Evolutionary conservation across 1,140 invertebrate genomes (phyloP), one percentile per base, ranked within the genome.

Genomic region (Calliopsis andreniformis): DNA sequence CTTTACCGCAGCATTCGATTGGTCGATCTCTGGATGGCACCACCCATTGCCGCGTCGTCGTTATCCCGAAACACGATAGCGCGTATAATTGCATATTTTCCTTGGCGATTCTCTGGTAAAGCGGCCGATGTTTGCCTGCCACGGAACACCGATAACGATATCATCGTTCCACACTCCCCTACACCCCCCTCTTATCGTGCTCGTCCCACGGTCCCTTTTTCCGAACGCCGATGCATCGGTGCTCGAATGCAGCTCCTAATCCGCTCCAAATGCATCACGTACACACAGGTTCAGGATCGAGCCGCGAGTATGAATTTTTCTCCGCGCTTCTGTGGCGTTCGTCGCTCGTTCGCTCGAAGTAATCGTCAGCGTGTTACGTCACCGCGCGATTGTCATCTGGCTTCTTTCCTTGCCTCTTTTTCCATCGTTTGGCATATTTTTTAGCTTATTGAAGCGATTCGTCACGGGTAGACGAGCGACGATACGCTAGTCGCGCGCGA

Each of bases 141-240:
- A 58, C 10, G 68, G 70, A 72, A 64, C 69, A 30, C 28, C 63
- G 84, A 85, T 77, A 85, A 80, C 72, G 80, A 85, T 82, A 85
- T 79, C 76, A 39, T 76, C 61, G 63, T 32, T 66, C 63, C 71
- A 66, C 56, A 63, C 43, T 49, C 42, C 64, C 71, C 43, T 76
- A 63, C 16, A 28, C 10, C 25, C 58, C 49, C 25, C 58, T 45
- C 45, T 76, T 53, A 51, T 70, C 63, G 39, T 76, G 35, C 4
- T 10, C 59, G 28, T 76, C 20, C 43, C 25, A 35, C 51, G 42
- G 39, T 55, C 51, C 51, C 51, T 76, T 32, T 39, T 43, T 30
- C 25, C 45, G 12, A 43, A 42, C 43, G 28, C 20, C 28, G n/a
- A 71, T 70, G 35, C 66, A 47, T 53, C 43, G 3, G 2, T 18